These are phyloP conservation scores for Drosophila greeni DNA, from an alignment of 2,888 invertebrate genomes.

Conservation along the genomic window DNA sequence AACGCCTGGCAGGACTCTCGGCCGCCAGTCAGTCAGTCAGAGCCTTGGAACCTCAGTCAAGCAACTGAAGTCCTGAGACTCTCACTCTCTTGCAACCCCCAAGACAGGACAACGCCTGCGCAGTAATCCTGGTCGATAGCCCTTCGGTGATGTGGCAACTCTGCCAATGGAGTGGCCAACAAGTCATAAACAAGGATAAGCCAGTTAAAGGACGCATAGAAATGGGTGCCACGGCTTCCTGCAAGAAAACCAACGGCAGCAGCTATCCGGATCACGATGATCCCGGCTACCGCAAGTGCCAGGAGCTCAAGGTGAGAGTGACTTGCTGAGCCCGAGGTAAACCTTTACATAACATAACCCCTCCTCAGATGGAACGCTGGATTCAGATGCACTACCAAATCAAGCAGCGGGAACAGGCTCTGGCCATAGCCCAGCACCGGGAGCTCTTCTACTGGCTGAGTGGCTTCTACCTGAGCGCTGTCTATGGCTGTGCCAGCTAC, in stretches of 20 bases:
- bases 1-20: slow-evolving; percentile 20
- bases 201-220: slow-evolving; percentile 1
- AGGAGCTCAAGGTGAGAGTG: slow-evolving; percentile 74
- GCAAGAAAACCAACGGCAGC: slow-evolving; percentile 51
- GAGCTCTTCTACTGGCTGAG: slow-evolving; percentile 87
- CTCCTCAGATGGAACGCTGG: slow-evolving; percentile 85
- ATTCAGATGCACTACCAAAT: slow-evolving; percentile 89
- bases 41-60: slow-evolving; percentile 36
- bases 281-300: slow-evolving; percentile 71
- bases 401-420: slow-evolving; percentile 85
- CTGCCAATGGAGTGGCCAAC: slow-evolving; percentile 7
- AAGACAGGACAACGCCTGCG: slow-evolving; percentile 49
- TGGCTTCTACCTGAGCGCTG: slow-evolving; percentile 83
- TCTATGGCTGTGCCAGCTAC: slow-evolving; percentile 80
- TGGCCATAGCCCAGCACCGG: slow-evolving; percentile 84
- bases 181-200: background rate
- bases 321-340: too few species aligned
- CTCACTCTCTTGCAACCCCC: slow-evolving; percentile 9
- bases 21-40: slow-evolving; percentile 21
- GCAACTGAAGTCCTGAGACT: slow-evolving; percentile 28
- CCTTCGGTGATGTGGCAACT: slow-evolving; percentile 23
- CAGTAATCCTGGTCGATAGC: slow-evolving; percentile 34
- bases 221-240: slow-evolving; percentile 70
- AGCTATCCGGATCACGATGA: slow-evolving; percentile 71
- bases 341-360: slow-evolving; percentile 23